These are phyloP conservation scores for Aquatica leii DNA, from an alignment of 2,888 invertebrate species.

Conservation along the genomic window DNA sequence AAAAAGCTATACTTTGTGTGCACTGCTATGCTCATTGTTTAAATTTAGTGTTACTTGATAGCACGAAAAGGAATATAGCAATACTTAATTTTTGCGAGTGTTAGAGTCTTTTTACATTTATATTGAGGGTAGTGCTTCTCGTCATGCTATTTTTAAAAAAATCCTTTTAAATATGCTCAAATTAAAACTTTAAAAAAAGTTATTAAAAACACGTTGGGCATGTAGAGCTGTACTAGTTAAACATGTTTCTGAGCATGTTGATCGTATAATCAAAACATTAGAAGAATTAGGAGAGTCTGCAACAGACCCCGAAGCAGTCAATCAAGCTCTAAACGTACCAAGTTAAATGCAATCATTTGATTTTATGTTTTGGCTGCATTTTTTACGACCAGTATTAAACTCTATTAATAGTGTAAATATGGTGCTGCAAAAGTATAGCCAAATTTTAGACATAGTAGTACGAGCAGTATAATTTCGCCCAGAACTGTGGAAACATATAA, in stretches of 20 bases:
- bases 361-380: too few species aligned
- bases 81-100: too few species aligned
- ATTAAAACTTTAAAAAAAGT: too few species aligned
- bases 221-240: too few species aligned
- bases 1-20: not conserved
- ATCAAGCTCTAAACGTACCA: not conserved
- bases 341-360: too few species aligned
- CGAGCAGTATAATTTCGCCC: not conserved
- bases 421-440: too few species aligned
- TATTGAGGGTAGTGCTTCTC: not conserved
- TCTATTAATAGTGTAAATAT: too few species aligned
- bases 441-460: not conserved
- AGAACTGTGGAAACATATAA: not conserved
- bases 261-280: too few species aligned
- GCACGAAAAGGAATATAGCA: not conserved
- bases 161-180: not conserved
- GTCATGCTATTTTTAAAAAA: not conserved
- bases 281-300: too few species aligned
- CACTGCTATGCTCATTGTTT: not conserved
- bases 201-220: not conserved
- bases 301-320: not conserved
- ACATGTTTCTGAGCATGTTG: too few species aligned
- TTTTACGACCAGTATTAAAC: too few species aligned
- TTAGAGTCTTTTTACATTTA: not conserved
- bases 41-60: not conserved